Evolutionary conservation across 2,888 invertebrate genomes (phyloP), one percentile per base, ranked within the genome.

Genomic region (Baronia brevicornis): DNA sequence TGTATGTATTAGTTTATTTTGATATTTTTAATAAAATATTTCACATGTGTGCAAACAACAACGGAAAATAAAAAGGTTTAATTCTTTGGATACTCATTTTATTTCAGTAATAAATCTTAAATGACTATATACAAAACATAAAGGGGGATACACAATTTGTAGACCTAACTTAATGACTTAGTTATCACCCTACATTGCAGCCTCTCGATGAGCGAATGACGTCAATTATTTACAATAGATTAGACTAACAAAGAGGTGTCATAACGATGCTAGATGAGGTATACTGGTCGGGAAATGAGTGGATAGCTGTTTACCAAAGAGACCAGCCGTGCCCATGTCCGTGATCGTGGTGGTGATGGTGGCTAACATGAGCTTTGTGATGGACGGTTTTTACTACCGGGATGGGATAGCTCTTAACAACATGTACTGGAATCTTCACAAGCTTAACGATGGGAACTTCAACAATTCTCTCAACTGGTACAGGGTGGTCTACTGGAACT

Each of bases 401-500:
- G 4, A 84, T 80, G 1, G 79, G 62, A 55, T 84, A 84, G 2
- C 41, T 55, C 65, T 84, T 84, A 28, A 73, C 80, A 1, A 79
- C 54, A 14, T 63, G 79, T 0, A 82, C 71, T 5, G 84, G 84
- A 2, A 80, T 60, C 44, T 84, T 79, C 2, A 87, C 60, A 22
- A 85, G 52, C 43, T 87, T 87, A 26, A 86, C 80, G 13, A 87
- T 48, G 4, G 88, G 88, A 1, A 87, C 84, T 43, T 87, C 77
- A 2, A 84, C 80, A 27, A 84, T 61, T 48, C 51, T 79, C 51
- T 82, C 79, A 24, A 87, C 71, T 1, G 87, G 78, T 29, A 87
- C 86, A 2, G 87, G 88, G 47, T 77, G 82, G 28, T 86, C 86
- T 1, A 88, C 85, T 6, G 73, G 78, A 1, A 87, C 82, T 8